A percentile compares a stretch with the other conserved stretches of the same genome.
Evolutionary conservation across 2,888 invertebrate genomes (phyloP).

Genomic region (Drosophila stalkeri): DNA sequence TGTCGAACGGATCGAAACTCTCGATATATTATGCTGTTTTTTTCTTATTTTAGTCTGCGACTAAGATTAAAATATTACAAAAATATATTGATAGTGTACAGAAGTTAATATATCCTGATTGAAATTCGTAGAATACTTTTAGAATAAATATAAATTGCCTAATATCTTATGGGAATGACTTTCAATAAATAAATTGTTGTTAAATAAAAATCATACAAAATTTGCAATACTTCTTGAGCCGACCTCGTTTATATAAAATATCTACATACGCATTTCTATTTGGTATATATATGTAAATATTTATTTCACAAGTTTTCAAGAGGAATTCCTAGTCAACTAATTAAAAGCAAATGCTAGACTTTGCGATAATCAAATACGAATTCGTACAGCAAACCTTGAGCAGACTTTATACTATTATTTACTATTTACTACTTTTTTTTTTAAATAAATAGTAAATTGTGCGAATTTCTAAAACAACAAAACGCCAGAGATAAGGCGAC

Average conservation of each 20-base stretch:
- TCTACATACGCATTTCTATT: background rate
- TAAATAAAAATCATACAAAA: no score
- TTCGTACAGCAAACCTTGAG: background rate
- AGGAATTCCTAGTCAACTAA: background rate
- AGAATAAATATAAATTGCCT: no score
- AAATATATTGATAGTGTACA: background rate
- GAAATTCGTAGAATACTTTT: no score
- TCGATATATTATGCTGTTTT: background rate
- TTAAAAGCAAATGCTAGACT: background rate
- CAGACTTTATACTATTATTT: background rate
- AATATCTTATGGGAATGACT: no score
- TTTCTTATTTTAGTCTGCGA: background rate
- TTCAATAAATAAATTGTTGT: no score
- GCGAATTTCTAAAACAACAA: constrained; percentile 3
- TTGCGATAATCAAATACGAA: constrained; percentile 1
- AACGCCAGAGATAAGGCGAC: background rate
- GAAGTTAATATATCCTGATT: no score
- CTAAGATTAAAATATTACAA: background rate
- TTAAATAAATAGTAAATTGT: background rate
- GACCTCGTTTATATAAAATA: background rate
- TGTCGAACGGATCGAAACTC: background rate
- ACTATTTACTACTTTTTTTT: background rate
- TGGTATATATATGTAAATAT: background rate
- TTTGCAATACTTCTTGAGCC: background rate
- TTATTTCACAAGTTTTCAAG: background rate